Evolutionary conservation across 2,888 invertebrate genomes (phyloP).

Genomic region (Margaritifera margaritifera): DNA sequence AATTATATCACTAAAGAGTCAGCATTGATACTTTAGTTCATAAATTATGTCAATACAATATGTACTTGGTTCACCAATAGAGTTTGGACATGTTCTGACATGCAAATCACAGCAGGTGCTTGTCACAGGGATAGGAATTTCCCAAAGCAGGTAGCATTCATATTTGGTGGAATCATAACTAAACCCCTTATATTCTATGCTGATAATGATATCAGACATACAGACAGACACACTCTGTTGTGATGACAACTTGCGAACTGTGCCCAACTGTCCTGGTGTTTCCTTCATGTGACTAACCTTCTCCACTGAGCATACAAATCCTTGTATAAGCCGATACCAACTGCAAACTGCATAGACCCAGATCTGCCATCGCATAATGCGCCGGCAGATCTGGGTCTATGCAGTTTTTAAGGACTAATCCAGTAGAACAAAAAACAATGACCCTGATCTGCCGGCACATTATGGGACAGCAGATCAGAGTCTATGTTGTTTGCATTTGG

Average conservation of each 20-base stretch:
- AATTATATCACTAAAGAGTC: no score
- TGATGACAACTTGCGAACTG: conserved; percentile 1
- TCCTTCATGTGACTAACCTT: conserved; percentile 5
- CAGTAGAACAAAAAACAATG: no score
- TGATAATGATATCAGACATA: not conserved
- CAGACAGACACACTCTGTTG: no score
- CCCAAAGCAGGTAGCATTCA: conserved; percentile 30
- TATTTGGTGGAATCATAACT: conserved; percentile 13
- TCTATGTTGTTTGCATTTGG: no score
- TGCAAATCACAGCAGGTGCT: conserved; percentile 40
- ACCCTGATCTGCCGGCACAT: no score
- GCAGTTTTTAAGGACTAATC: no score
- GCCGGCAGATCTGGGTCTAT: no score
- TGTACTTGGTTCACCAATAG: conserved; percentile 28
- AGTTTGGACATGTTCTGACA: conserved; percentile 49
- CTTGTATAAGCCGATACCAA: no score
- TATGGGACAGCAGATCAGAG: no score
- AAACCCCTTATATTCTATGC: conserved; percentile 25
- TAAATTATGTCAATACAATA: not conserved
- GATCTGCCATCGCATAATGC: no score
- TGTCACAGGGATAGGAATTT: conserved; percentile 24
- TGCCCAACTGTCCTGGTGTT: conserved; percentile 15
- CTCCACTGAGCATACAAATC: conserved; percentile 11
- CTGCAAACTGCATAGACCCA: no score
- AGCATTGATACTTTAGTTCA: no score